Conservation (phyloP, 2,797 vertebrate species). For the Xenentodon cancila region DNA sequence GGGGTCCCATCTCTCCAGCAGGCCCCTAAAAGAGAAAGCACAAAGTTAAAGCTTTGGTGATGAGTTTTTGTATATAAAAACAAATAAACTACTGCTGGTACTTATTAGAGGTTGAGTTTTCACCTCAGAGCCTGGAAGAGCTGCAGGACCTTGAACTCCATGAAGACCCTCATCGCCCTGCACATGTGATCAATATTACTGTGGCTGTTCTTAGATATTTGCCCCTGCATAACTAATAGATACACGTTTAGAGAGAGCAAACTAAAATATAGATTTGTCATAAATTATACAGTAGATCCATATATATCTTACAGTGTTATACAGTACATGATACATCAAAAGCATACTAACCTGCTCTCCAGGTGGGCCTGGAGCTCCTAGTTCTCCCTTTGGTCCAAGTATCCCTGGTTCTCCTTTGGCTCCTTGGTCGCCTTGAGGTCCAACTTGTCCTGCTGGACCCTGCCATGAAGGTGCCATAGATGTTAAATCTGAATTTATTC, state of each 20-base stretch:
- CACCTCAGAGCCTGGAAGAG: conserved; percentile 83
- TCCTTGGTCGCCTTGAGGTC: conserved; percentile 74
- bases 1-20: conserved; percentile 80
- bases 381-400: conserved; percentile 79
- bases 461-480: conserved; percentile 40
- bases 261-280: neutral
- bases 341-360: conserved; percentile 72
- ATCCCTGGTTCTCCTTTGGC: conserved; percentile 76
- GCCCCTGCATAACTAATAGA: neutral
- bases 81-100: neutral
- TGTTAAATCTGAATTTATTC: too few species aligned
- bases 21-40: conserved; percentile 62
- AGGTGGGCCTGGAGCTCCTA: conserved; percentile 76
- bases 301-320: neutral
- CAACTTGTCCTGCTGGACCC: conserved; percentile 78
- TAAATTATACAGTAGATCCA: neutral
- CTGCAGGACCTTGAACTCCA: conserved; percentile 79
- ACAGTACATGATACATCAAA: neutral
- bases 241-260: neutral
- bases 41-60: neutral
- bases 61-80: too few species aligned
- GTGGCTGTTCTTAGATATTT: neutral
- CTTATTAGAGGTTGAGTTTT: conserved; percentile 14
- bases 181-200: conserved; percentile 16
- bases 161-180: conserved; percentile 84